Evolutionary conservation across 2,888 invertebrate species (phyloP), one percentile per base, ranked within the genome.

Genomic region (Synanthedon andrenaeformis): DNA sequence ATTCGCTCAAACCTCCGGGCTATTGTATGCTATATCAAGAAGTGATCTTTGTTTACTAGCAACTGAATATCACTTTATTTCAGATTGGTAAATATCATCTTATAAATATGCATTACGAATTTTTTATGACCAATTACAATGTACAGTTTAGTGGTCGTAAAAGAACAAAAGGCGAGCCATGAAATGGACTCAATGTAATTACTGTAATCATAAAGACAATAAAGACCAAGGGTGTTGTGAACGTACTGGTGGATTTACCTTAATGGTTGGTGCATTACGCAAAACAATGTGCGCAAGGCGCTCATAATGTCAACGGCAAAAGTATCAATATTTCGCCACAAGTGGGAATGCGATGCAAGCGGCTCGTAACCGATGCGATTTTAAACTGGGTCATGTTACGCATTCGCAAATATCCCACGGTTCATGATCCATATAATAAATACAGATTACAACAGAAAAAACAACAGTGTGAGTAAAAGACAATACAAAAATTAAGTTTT

Each of bases 301-400:
- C 17, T n/a, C 14, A 67, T 75, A 79, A 78, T 81, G 83, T 83
- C 79, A 78, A 74, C 75, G 73, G 69, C 69, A 74, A 52, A 73
- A 70, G 70, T 67, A 71, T 64, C 58, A 51, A 52, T 35, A 66
- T 82, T 79, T 75, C 80, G 66, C 62, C 74, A 71, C 49, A 48
- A 60, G 64, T 67, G 35, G 35, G 35, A 35, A 74, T 70, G 63
- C 76, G 75, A 79, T 75, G 76, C 64, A 62, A 53, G 45, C n/a
- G 3, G 45, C 45, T 45, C 45, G 45, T 52, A 54, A 28, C 42
- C 35, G 42, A 41, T 52, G 51, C 35, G 62, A 74, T 73, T 68
- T 68, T 64, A 67, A 84, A 81, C 79, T 84, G 70, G 82, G 82
- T 78, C 83, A 68, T 63, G 68, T 66, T 76, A 69, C 72, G 73